A percentile compares a stretch with the other conserved stretches of the same genome.
These are phyloP conservation scores for Myodes glareolus DNA, from an alignment of 2,113 vertebrate genomes.

Conservation along the genomic window DNA sequence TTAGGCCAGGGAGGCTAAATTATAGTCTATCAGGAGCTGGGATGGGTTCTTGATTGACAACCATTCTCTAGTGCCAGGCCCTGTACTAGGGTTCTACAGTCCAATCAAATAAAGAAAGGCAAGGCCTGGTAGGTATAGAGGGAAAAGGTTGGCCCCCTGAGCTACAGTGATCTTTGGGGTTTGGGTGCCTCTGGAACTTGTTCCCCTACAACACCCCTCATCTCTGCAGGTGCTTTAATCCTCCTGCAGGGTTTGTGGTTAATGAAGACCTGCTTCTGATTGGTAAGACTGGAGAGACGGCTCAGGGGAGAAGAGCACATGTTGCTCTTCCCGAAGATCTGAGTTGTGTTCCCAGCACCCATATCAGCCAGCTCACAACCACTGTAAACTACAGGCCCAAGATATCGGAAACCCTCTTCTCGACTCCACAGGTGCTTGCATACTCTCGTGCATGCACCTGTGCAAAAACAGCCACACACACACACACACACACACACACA, in stretches of 20 bases:
- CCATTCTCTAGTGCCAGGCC: not conserved
- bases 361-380: not conserved
- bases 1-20: not conserved
- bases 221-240: not conserved
- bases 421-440: not conserved
- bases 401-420: too few species aligned
- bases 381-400: not conserved
- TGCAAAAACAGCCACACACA: too few species aligned
- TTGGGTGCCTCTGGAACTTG: not conserved
- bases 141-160: not conserved
- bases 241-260: not conserved
- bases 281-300: not conserved
- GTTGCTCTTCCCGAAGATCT: not conserved
- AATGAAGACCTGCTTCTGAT: not conserved
- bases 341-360: not conserved
- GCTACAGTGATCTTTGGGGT: not conserved
- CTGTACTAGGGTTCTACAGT: not conserved
- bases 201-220: not conserved
- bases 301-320: not conserved
- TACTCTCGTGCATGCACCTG: not conserved
- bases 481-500: too few species aligned
- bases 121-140: not conserved
- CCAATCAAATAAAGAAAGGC: not conserved
- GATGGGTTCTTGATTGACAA: not conserved
- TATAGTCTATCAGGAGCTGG: not conserved